Percentiles rank a stretch among this genome's conserved stretches.
Evolutionary conservation across 53 echinoderm and acorn worm genomes (phyloP).

Genomic region (Patiria pectinifera): DNA sequence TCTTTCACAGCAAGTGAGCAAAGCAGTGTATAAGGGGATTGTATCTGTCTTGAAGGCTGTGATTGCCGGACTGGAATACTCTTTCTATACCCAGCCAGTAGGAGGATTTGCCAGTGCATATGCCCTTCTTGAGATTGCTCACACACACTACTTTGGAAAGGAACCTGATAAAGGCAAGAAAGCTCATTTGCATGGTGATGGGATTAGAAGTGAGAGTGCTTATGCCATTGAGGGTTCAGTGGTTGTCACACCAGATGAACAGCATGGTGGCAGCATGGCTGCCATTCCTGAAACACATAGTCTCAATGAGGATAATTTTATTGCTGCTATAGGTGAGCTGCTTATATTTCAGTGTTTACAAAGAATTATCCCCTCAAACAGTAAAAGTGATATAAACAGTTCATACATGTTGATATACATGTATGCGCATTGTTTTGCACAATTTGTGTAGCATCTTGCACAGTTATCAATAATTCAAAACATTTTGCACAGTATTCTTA

Average conservation of each 20-base stretch:
- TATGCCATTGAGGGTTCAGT: constrained; percentile 61
- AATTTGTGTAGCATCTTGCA: neutral
- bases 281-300: constrained; percentile 80
- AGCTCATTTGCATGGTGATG: constrained; percentile 48
- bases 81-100: constrained; percentile 81
- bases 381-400: neutral
- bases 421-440: neutral
- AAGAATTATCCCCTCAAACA: neutral
- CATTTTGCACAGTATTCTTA: neutral
- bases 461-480: neutral
- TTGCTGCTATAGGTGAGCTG: constrained; percentile 94
- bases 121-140: constrained; percentile 91
- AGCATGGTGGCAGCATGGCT: constrained; percentile 72
- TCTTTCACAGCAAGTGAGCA: constrained; percentile 87
- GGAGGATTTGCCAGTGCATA: constrained; percentile 98
- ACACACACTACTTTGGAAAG: constrained; percentile 99
- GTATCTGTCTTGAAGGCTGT: constrained; percentile 92
- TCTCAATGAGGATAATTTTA: constrained; percentile 91
- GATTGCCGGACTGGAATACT: constrained; percentile 88
- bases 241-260: constrained; percentile 57
- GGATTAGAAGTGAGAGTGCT: constrained; percentile 61
- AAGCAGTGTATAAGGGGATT: constrained; percentile 93
- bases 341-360: neutral
- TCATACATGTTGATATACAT: no score
- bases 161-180: constrained; percentile 76